Percentiles rank a stretch among this genome's conserved stretches.
phyloP scores from a whole-genome alignment of 2,888 invertebrate species.

The Acleris literana region DNA sequence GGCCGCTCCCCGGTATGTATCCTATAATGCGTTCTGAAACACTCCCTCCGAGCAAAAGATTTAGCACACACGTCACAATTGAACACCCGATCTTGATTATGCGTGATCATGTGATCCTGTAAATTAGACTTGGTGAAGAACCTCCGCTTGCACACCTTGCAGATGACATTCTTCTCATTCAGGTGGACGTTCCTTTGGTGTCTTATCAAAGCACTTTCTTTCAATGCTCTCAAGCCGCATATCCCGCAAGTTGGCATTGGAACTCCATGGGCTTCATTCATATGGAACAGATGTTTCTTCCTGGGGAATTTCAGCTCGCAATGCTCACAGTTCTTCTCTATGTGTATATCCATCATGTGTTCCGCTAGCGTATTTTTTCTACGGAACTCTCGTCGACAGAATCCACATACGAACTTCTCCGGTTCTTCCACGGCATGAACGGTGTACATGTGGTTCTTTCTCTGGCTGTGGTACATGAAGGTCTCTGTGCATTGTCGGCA shows the following conservation, averaged over 20 bases:
- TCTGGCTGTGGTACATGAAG: slow-evolving; percentile 49
- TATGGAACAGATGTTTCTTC: slow-evolving; percentile 42
- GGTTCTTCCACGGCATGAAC: slow-evolving; percentile 36
- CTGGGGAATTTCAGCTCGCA: slow-evolving; percentile 42
- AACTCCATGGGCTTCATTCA: slow-evolving; percentile 47
- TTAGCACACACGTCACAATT: slow-evolving; percentile 42
- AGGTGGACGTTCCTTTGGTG: slow-evolving; percentile 51
- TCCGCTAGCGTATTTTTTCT: slow-evolving; percentile 48
- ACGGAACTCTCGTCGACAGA: slow-evolving; percentile 44
- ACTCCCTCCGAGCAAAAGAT: slow-evolving; percentile 39
- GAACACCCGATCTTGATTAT: slow-evolving; percentile 41
- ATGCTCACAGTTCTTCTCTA: slow-evolving; percentile 41
- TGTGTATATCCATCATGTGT: slow-evolving; percentile 45
- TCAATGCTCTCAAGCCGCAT: slow-evolving; percentile 42
- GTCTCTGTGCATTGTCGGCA: slow-evolving; percentile 44
- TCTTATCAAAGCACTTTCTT: slow-evolving; percentile 40
- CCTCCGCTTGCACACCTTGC: slow-evolving; percentile 47
- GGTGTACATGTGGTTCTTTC: slow-evolving; percentile 39
- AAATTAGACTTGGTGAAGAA: slow-evolving; percentile 47
- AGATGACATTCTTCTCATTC: slow-evolving; percentile 46
- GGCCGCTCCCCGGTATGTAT: slow-evolving; percentile 45
- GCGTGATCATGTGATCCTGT: slow-evolving; percentile 48
- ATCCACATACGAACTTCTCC: slow-evolving; percentile 40
- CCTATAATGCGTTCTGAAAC: slow-evolving; percentile 41
- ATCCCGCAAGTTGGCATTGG: slow-evolving; percentile 51